Evolutionary conservation across 2,888 invertebrate species (phyloP), one percentile per base, ranked within the genome.

Genomic region (Creontiades dilutus): DNA sequence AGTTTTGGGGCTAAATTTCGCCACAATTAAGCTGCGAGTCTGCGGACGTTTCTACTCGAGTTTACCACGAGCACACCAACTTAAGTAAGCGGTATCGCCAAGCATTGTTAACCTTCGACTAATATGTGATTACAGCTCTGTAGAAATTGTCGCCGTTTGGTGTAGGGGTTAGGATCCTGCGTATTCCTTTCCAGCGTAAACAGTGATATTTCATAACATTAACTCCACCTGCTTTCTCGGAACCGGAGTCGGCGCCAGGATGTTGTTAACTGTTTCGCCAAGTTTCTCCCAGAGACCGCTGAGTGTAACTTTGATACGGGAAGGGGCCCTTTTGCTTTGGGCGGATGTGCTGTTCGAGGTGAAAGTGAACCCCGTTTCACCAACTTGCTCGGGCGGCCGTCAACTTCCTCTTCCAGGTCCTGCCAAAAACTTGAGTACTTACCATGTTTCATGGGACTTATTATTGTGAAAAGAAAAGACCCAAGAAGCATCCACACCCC

Each of bases 191-290:
- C 48, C 47, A 82, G 48, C 52, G 82, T 82, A 52, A 82, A 82
- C 82, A 82, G 82, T 82, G 82, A 82, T 82, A 82, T 52, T 52
- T 82, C 82, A 82, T 52, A 82, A 82, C 82, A 82, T 82, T 82
- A 82, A 82, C 82, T 82, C 82, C 82, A 82, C 82, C 82, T 82
- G 82, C 19, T 82, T 52, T 52, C 12, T 14, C 52, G 2, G 12
- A 68, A 23, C n/a, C 48, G 52, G 82, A 52, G 82, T n/a, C 19
- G 80, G 82, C 52, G 52, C 48, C 82, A 48, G 82, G 82, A 82
- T 82, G 82, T 82, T 82, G 82, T 82, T 61, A 85, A 85, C 55
- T 27, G 85, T 68, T 85, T 85, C 55, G 37, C 57, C 85, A 85
- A 85, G 85, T 85, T 82, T 52, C 37, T 37, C 37, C 52, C 19